Percentiles rank a stretch among this genome's conserved stretches.
phyloP scores from a whole-genome alignment of 2,113 vertebrate species.

The Crotophaga sulcirostris region DNA sequence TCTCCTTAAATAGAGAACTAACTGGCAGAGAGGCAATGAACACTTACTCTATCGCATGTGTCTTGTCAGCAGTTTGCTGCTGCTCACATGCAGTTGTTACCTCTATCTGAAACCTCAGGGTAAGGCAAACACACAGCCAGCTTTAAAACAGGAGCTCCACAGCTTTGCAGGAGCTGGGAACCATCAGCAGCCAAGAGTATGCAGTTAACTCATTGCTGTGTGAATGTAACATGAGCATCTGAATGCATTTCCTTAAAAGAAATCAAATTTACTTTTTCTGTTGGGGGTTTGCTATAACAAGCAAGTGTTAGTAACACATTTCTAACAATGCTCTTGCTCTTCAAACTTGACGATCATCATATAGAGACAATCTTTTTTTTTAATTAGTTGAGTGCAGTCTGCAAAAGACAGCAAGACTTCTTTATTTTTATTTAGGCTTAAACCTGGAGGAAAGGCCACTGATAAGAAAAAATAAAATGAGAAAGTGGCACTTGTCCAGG shows the following conservation, averaged over 20 bases:
- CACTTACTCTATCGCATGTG: rapidly evolving
- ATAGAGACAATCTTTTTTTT: not conserved
- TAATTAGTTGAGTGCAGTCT: not conserved
- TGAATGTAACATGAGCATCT: not conserved
- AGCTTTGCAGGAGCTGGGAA: not conserved
- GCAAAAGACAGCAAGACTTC: not conserved
- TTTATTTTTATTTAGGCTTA: not conserved
- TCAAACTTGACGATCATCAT: not conserved
- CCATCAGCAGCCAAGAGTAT: not conserved
- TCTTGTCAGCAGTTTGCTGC: not conserved
- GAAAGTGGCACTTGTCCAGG: not conserved
- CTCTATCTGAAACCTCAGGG: not conserved
- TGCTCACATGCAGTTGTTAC: not conserved
- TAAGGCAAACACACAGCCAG: not conserved
- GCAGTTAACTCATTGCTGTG: not conserved
- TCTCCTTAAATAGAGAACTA: not conserved
- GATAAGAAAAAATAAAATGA: not conserved
- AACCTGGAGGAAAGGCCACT: not conserved
- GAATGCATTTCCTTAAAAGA: not conserved
- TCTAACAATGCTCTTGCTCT: not conserved
- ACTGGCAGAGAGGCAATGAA: not conserved
- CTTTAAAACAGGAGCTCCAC: not conserved
- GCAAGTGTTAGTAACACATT: not conserved
- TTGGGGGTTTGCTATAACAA: not conserved
- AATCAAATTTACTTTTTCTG: not conserved